Conservation (phyloP, 2,888 invertebrate species). For the Melieria crassipennis region DNA sequence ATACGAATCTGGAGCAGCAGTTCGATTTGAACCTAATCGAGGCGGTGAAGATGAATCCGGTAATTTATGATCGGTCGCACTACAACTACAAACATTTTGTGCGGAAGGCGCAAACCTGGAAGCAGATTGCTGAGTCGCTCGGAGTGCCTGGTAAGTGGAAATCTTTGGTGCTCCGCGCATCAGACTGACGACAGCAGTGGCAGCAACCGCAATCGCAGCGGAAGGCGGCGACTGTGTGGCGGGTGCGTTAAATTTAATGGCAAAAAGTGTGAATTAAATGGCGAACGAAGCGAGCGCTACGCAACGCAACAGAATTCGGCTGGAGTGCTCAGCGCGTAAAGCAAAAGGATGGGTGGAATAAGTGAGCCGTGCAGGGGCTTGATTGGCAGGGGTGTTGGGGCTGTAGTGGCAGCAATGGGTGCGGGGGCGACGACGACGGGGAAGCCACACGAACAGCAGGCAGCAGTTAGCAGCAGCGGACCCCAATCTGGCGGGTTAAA, state of each 20-base stretch:
- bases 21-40: conserved; percentile 61
- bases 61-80: conserved; percentile 61
- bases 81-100: conserved; percentile 62
- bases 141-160: conserved; percentile 58
- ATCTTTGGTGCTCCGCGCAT: no score
- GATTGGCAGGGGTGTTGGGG: no score
- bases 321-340: background rate
- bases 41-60: conserved; percentile 62
- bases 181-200: no score
- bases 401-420: no score
- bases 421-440: background rate
- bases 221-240: no score
- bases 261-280: background rate
- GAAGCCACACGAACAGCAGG: conserved; percentile 10
- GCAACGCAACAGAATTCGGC: no score
- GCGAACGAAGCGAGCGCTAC: background rate
- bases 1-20: conserved; percentile 62
- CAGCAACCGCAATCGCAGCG: no score
- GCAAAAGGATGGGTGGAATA: background rate
- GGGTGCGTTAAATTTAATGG: background rate
- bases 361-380: no score
- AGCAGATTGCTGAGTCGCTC: conserved; percentile 60
- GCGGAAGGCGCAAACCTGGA: conserved; percentile 61
- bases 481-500: conserved; percentile 25
- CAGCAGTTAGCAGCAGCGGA: conserved; percentile 11